Evolutionary conservation across 2,797 vertebrate genomes (phyloP).

Genomic region (Gobionotothen gibberifrons): DNA sequence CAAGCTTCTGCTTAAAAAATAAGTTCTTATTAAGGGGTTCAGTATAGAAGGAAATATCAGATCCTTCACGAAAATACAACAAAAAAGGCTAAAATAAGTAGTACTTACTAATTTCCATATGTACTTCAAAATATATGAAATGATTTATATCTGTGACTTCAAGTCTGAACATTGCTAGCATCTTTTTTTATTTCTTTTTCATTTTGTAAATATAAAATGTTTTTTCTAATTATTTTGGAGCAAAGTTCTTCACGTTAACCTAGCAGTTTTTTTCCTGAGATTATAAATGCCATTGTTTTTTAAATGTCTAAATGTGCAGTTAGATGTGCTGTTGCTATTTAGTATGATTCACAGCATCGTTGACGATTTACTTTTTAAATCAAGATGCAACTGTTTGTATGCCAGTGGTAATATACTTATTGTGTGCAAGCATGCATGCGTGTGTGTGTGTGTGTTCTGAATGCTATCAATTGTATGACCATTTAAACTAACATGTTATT

Average conservation of each 20-base stretch:
- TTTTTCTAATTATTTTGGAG: not conserved
- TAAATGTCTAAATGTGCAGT: constrained; percentile 4
- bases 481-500: not conserved
- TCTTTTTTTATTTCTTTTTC: not conserved
- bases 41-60: not conserved
- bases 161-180: not conserved
- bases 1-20: not conserved
- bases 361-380: not conserved
- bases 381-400: not conserved
- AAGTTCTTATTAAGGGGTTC: not conserved
- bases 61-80: not conserved
- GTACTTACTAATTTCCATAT: too few relatives aligned
- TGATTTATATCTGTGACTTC: too few relatives aligned
- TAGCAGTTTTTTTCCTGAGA: not conserved
- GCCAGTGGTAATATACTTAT: not conserved
- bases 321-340: constrained; percentile 11
- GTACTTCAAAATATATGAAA: too few relatives aligned
- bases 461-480: constrained; percentile 7
- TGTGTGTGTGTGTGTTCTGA: not conserved
- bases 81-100: not conserved
- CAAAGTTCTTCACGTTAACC: not conserved
- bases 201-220: not conserved
- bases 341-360: not conserved
- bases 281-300: not conserved
- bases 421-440: constrained; percentile 36